Evolutionary conservation across 2,888 invertebrate species (phyloP), one percentile per base, ranked within the genome.

Genomic region (Epinotia brunnichana): DNA sequence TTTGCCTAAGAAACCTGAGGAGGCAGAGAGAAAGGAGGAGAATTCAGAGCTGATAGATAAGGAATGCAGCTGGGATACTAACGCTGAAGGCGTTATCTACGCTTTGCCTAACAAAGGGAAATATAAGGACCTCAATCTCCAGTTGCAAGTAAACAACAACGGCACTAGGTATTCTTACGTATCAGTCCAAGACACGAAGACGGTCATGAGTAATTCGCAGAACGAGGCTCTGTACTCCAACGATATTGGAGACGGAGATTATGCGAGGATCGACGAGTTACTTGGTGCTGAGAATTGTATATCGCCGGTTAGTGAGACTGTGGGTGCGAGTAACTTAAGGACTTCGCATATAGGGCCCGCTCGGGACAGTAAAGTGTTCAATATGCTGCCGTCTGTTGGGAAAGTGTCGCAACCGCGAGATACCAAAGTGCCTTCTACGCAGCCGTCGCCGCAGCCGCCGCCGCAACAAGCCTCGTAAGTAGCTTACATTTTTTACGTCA

Each of bases 61-160:
- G 59, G 94, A 95, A 79, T 94, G 94, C 74, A 94, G 93, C 77
- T 95, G 95, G 85, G 95, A 94, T 24, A 95, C 92, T 0, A 93
- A 94, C 73, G 93, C 93, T 0, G 93, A 93, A 78, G 94, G 94
- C 0, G 94, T 94, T 0, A 94, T 94, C 15, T 94, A 94, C 78
- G 94, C 94, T 10, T 80, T 94, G 53, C 94, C 94, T 0, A 94
- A 94, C 73, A 94, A 94, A 74, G 94, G 94, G 3, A 93, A 93
- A 74, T 94, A 93, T 64, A 94, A 94, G 71, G 93, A 94, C 71
- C 77, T 92, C 68, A 94, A 94, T 74, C 79, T 94, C 0, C 93
- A 92, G 72, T 73, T 94, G 29, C 94, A 94, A 80, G 93, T 94
- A 0, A 94, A 93, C 54, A 93, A 92, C 69, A 92, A 91, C 80